A percentile compares a stretch with the other conserved stretches of the same genome.
Evolutionary conservation across 2,113 vertebrate species (phyloP).

Genomic region (Cavia porcellus): DNA sequence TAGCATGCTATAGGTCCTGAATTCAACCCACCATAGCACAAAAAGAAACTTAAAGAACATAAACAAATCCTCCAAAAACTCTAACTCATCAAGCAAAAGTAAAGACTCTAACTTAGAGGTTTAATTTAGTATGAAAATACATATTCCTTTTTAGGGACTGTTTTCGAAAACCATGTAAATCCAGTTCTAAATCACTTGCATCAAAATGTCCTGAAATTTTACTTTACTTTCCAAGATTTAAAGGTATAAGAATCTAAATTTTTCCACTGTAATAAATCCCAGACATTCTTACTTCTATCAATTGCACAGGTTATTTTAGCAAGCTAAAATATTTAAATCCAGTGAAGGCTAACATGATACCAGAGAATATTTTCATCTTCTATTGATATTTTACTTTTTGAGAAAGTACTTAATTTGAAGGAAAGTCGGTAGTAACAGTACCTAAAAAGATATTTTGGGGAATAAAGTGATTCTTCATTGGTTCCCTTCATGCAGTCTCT

Average conservation of each 20-base stretch:
- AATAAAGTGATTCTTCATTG: not conserved
- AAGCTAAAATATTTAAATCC: slow-evolving; percentile 59
- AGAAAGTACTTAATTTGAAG: slow-evolving; percentile 12
- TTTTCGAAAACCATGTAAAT: slow-evolving; percentile 37
- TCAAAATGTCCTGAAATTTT: slow-evolving; percentile 36
- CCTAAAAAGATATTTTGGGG: not conserved
- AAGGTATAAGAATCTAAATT: not conserved
- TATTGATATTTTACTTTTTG: not conserved
- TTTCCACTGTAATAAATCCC: slow-evolving; percentile 24
- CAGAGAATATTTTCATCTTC: slow-evolving; percentile 33
- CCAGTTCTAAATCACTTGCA: not conserved
- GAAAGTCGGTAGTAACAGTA: not conserved
- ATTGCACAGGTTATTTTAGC: not conserved
- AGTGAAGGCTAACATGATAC: slow-evolving; percentile 36
- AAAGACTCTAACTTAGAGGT: not conserved
- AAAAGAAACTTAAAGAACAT: not conserved
- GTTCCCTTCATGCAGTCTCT: not conserved
- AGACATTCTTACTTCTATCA: not conserved
- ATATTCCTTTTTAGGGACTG: not conserved
- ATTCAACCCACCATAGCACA: not conserved
- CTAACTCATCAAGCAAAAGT: not conserved
- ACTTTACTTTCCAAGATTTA: slow-evolving; percentile 29
- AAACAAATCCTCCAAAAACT: slow-evolving; percentile 24
- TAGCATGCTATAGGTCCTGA: not conserved
- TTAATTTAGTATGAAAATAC: slow-evolving; percentile 24